phyloP scores from a whole-genome alignment of 2,113 vertebrate genomes.

The Pantherophis guttatus region DNA sequence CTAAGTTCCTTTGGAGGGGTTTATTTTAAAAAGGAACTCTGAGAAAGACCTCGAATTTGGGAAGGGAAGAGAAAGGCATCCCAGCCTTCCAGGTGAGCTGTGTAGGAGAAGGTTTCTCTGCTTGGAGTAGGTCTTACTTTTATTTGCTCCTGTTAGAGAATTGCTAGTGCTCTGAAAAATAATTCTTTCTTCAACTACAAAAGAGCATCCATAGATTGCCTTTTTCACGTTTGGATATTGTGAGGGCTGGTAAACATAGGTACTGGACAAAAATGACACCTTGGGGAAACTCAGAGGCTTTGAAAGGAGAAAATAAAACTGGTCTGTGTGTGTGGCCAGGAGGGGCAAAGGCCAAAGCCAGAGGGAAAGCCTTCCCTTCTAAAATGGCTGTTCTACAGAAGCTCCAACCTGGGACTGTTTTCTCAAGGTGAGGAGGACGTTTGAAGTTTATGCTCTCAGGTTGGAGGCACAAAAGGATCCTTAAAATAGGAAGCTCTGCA shows the following conservation, averaged over 20 bases:
- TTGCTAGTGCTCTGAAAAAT: background rate
- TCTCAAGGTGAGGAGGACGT: background rate
- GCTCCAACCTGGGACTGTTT: background rate
- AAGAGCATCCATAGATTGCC: background rate
- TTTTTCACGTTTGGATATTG: background rate
- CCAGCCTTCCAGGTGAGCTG: constrained; percentile 27
- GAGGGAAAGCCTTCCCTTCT: background rate
- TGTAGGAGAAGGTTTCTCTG: constrained; percentile 10
- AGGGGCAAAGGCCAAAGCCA: background rate
- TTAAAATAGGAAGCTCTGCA: background rate
- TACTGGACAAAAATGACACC: background rate
- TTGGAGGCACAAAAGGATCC: background rate
- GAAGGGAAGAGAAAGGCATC: constrained; percentile 28
- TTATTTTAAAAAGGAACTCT: background rate
- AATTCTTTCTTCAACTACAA: background rate
- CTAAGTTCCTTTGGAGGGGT: background rate
- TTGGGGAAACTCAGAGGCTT: background rate
- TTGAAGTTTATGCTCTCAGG: background rate
- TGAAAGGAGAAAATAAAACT: background rate
- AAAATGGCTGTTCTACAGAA: background rate
- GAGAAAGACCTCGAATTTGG: background rate
- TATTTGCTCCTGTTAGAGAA: background rate
- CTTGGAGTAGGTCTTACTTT: background rate
- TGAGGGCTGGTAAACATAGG: background rate
- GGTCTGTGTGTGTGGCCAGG: too few relatives aligned